phyloP scores from a whole-genome alignment of 2,888 invertebrate species.

The Diplazon laetatorius region DNA sequence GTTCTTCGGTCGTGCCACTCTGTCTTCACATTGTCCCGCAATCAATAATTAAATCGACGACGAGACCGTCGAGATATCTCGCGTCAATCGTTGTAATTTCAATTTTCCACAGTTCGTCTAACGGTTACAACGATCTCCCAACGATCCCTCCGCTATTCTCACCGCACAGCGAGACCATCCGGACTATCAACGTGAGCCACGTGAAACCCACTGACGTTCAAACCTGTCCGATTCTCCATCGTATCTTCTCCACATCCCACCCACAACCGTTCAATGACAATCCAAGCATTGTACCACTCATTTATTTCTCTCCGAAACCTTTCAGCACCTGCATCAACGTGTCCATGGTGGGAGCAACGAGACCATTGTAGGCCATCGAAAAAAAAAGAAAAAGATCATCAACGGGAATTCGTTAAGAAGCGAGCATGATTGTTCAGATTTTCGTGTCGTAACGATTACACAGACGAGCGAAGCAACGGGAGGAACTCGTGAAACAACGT shows the following conservation, averaged over 20 bases:
- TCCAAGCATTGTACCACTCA: background rate
- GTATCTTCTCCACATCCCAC: no score
- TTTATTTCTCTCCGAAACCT: background rate
- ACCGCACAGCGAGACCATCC: background rate
- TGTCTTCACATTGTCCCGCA: constrained; percentile 61
- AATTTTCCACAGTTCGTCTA: constrained; percentile 27
- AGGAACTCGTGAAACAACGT: constrained; percentile 19
- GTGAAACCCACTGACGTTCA: no score
- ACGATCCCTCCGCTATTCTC: background rate
- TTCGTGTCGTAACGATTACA: background rate
- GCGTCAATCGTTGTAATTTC: constrained; percentile 57
- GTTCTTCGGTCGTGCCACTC: constrained; percentile 42
- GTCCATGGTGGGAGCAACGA: no score
- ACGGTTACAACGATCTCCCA: constrained; percentile 27
- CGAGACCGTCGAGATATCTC: constrained; percentile 72
- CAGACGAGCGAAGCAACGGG: constrained; percentile 11
- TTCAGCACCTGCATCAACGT: background rate
- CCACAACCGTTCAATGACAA: constrained; percentile 3
- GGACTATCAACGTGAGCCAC: no score
- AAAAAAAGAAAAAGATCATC: no score
- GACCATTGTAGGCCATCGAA: background rate
- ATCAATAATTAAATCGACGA: constrained; percentile 79
- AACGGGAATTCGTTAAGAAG: background rate
- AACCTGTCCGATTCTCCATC: no score
- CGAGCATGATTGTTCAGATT: background rate